These are phyloP conservation scores for Daubentonia madagascariensis DNA, from an alignment of 2,113 vertebrate species.

Conservation along the genomic window DNA sequence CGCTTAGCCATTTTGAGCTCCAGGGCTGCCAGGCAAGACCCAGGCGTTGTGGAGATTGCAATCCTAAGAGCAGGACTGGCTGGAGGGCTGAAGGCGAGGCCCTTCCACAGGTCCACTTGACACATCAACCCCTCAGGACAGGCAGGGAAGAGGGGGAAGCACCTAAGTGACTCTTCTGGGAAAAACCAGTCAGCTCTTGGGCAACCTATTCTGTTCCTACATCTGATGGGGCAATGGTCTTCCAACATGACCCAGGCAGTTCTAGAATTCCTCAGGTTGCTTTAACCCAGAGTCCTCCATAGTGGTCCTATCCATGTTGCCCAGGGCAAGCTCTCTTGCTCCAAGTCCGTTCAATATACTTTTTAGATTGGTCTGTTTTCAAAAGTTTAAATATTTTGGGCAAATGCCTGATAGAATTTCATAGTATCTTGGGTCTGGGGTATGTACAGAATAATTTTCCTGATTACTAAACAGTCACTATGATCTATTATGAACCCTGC, in stretches of 20 bases:
- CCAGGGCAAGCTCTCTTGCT: not conserved
- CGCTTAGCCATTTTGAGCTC: not conserved
- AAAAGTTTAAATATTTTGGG: not conserved
- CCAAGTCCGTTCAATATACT: not conserved
- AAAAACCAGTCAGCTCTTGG: not conserved
- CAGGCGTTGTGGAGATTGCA: not conserved
- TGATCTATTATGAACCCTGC: not conserved
- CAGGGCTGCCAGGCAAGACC: not conserved
- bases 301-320: not conserved
- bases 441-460: not conserved
- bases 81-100: not conserved
- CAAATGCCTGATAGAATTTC: not conserved
- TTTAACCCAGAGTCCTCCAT: too few species aligned
- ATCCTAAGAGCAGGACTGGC: not conserved
- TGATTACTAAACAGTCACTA: not conserved
- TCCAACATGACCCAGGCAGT: not conserved
- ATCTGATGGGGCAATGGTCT: not conserved
- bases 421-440: not conserved
- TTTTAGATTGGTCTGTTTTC: not conserved
- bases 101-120: not conserved
- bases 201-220: not conserved
- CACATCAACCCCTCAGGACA: not conserved
- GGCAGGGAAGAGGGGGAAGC: accelerated
- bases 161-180: accelerated
- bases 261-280: not conserved